A percentile compares a stretch with the other conserved stretches of the same genome.
These are phyloP conservation scores for Coenonympha arcania DNA, from an alignment of 2,888 invertebrate species.

Conservation along the genomic window DNA sequence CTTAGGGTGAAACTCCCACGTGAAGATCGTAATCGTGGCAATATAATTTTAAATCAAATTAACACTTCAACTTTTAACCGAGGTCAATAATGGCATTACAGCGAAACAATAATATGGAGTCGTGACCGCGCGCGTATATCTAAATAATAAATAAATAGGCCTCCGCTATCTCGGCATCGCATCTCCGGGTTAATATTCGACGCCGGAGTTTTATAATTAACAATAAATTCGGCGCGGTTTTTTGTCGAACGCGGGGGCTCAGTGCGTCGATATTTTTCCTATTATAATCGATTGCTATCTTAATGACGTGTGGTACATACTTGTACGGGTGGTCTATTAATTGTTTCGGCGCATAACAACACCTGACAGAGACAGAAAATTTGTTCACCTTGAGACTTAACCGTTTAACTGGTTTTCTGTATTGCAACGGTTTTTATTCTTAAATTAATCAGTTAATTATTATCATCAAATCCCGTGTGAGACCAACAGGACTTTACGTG, in stretches of 20 bases:
- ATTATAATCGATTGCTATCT: constrained; percentile 60
- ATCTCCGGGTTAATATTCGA: constrained; percentile 69
- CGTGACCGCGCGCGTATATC: constrained; percentile 70
- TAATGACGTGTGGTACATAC: constrained; percentile 51
- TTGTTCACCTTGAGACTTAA: too few relatives aligned
- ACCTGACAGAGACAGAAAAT: neutral
- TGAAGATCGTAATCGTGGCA: constrained; percentile 65
- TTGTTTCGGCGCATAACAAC: constrained; percentile 1
- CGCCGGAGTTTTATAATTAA: constrained; percentile 72
- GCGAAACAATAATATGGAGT: constrained; percentile 72
- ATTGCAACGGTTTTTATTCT: too few relatives aligned
- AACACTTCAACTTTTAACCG: constrained; percentile 74
- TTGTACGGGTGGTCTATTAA: constrained; percentile 41
- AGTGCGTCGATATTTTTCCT: constrained; percentile 62
- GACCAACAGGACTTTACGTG: too few relatives aligned
- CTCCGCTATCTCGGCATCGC: constrained; percentile 59
- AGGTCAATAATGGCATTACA: constrained; percentile 72
- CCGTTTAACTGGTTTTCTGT: too few relatives aligned
- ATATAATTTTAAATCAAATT: constrained; percentile 75
- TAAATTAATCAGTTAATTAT: too few relatives aligned
- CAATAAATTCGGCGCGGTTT: constrained; percentile 71
- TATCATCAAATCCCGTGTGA: too few relatives aligned
- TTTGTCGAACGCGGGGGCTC: constrained; percentile 55
- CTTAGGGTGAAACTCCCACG: constrained; percentile 67
- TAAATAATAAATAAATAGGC: constrained; percentile 75